Conservation (phyloP, 2,113 vertebrate species). For the Heterotis niloticus region DNA sequence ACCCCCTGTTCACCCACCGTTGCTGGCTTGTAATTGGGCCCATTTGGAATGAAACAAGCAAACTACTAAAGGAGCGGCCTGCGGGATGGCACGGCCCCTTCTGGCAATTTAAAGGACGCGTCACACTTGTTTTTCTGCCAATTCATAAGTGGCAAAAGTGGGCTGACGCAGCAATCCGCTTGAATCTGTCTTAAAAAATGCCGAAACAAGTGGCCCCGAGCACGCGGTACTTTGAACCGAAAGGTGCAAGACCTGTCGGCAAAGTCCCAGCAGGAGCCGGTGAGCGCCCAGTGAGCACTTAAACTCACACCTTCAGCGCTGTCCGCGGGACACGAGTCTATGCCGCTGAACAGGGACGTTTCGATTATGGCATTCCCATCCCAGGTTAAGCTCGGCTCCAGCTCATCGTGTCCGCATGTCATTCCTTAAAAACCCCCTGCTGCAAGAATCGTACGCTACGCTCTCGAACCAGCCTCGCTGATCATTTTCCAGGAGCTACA, state of each 20-base stretch:
- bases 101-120: not conserved
- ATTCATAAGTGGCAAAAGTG: not conserved
- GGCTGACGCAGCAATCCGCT: not conserved
- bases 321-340: no score
- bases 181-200: not conserved
- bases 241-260: no score
- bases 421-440: not conserved
- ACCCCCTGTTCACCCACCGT: not conserved
- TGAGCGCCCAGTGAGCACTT: no score
- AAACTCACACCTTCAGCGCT: no score
- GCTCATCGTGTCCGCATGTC: not conserved
- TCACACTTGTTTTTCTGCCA: not conserved
- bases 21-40: not conserved
- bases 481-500: constrained; percentile 67
- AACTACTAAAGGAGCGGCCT: not conserved
- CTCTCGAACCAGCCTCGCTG: constrained; percentile 61
- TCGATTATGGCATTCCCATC: not conserved
- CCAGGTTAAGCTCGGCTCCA: not conserved
- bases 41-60: constrained; percentile 4
- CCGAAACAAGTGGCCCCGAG: not conserved
- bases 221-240: not conserved
- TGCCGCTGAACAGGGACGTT: not conserved
- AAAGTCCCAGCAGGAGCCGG: no score
- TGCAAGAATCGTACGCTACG: not conserved
- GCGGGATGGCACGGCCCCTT: not conserved